A percentile compares a stretch with the other conserved stretches of the same genome.
Evolutionary conservation across 2,113 vertebrate genomes (phyloP).

Genomic region (Phalacrocorax brasilianus): DNA sequence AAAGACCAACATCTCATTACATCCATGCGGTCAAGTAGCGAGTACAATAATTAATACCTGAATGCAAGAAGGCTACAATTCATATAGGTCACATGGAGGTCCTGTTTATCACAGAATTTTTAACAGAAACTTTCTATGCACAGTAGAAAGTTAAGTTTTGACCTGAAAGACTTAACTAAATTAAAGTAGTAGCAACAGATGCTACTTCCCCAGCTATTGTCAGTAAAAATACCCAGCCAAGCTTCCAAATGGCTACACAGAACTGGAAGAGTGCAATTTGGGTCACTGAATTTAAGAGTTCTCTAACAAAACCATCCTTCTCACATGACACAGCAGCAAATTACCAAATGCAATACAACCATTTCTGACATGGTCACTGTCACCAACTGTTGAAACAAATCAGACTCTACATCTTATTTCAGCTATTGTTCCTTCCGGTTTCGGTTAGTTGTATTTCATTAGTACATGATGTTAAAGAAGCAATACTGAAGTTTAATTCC

Average conservation of each 20-base stretch:
- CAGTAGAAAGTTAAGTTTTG: background rate
- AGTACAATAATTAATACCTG: background rate
- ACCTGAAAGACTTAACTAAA: background rate
- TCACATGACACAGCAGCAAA: background rate
- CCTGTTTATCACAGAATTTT: background rate
- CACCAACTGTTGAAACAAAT: background rate
- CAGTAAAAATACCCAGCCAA: background rate
- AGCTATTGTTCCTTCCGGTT: background rate
- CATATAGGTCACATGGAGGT: background rate
- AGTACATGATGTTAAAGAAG: background rate
- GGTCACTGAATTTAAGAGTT: background rate
- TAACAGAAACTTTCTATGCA: background rate
- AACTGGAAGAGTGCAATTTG: background rate
- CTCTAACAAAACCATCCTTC: background rate
- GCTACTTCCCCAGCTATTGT: background rate
- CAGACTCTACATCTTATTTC: background rate
- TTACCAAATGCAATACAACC: rapidly evolving
- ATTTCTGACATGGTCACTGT: background rate
- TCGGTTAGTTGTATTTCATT: background rate
- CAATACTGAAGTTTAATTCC: background rate
- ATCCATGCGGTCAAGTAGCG: background rate
- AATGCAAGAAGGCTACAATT: background rate
- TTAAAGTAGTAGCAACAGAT: background rate
- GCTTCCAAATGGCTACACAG: background rate
- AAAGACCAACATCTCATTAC: background rate